phyloP scores from a whole-genome alignment of 2,113 vertebrate species.

The Nesoenas mayeri region DNA sequence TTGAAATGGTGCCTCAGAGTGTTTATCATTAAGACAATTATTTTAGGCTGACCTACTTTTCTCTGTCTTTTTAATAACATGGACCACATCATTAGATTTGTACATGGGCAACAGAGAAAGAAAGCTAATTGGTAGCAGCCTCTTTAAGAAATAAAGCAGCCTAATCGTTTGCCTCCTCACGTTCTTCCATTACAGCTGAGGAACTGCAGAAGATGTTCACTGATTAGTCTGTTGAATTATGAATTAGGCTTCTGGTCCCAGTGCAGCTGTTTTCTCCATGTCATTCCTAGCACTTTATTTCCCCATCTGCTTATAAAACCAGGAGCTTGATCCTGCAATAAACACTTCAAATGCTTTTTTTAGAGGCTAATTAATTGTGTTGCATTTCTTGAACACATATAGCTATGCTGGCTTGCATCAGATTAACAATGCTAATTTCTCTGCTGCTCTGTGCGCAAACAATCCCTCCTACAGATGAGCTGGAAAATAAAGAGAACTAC shows the following conservation, averaged over 20 bases:
- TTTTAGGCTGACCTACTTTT: conserved; percentile 67
- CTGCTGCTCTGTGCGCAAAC: not conserved
- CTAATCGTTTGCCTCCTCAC: conserved; percentile 78
- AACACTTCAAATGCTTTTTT: conserved; percentile 79
- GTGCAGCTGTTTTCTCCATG: conserved; percentile 80
- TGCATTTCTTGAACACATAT: conserved; percentile 73
- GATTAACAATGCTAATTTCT: conserved; percentile 70
- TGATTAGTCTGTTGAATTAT: conserved; percentile 85
- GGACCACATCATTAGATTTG: conserved; percentile 47
- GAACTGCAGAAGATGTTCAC: conserved; percentile 77
- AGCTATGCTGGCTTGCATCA: conserved; percentile 54
- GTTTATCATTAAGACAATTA: conserved; percentile 61
- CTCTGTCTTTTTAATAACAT: conserved; percentile 15
- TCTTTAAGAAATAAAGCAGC: conserved; percentile 52
- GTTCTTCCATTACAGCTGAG: conserved; percentile 70
- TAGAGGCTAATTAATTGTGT: conserved; percentile 81
- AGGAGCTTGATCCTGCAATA: conserved; percentile 79
- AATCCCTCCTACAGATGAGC: not conserved
- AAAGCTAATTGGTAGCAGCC: conserved; percentile 59
- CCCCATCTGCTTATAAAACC: conserved; percentile 83
- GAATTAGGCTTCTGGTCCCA: conserved; percentile 80
- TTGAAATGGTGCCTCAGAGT: not conserved
- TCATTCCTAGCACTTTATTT: conserved; percentile 80
- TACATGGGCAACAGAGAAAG: conserved; percentile 9
- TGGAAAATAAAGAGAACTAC: conserved; percentile 8